These are phyloP conservation scores for Mesoligia furuncula DNA, from an alignment of 2,888 invertebrate species.

Conservation along the genomic window DNA sequence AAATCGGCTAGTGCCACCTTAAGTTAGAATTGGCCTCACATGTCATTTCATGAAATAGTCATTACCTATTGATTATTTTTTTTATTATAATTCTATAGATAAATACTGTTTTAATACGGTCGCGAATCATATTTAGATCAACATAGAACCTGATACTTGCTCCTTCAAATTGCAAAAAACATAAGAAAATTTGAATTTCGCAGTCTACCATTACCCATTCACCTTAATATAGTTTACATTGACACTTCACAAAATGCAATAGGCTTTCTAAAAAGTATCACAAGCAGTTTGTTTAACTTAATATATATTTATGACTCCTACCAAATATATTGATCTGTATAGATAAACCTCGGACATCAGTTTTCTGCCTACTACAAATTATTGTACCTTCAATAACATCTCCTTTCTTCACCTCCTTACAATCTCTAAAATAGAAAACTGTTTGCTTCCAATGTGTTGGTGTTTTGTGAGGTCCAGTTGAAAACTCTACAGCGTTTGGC, in stretches of 20 bases:
- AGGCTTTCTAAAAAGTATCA: constrained; percentile 29
- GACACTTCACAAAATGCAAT: constrained; percentile 40
- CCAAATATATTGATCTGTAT: constrained; percentile 92
- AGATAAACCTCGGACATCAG: constrained; percentile 93
- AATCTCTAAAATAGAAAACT: constrained; percentile 95
- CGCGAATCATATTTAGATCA: neutral
- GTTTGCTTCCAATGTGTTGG: constrained; percentile 99
- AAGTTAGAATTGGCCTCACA: neutral
- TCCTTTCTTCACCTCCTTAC: constrained; percentile 93
- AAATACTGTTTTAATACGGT: neutral
- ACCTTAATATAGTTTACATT: constrained; percentile 19
- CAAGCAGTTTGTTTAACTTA: constrained; percentile 86
- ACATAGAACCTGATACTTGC: neutral
- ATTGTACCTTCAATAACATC: constrained; percentile 92
- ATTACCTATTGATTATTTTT: neutral
- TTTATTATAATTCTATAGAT: neutral
- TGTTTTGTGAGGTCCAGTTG: constrained; percentile 94
- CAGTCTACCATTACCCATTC: neutral
- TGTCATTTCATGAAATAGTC: neutral
- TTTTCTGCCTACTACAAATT: constrained; percentile 93
- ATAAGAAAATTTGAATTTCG: neutral
- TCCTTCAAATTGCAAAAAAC: neutral
- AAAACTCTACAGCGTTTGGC: constrained; percentile 92
- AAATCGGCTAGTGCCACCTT: too few relatives aligned
- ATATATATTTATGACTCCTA: constrained; percentile 91